A percentile compares a stretch with the other conserved stretches of the same genome.
Conservation (phyloP, 2,797 vertebrate genomes). For the Dipus sagitta region DNA sequence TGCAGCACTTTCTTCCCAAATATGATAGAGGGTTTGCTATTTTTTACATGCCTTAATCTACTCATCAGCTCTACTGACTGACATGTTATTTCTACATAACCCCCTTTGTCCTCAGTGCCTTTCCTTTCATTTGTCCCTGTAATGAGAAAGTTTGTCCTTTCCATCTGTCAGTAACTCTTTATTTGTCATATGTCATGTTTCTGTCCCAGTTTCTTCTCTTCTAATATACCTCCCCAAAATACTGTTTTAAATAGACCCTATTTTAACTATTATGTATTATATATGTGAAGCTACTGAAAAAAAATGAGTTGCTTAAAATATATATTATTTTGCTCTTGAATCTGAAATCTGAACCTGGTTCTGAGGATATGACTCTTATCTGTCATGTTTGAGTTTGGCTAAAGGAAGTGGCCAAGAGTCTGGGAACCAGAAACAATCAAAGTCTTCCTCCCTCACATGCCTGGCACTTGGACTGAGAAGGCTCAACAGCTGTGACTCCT, state of each 20-base stretch:
- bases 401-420: background rate
- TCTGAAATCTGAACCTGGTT: background rate
- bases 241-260: background rate
- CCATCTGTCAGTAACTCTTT: background rate
- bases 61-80: too few relatives aligned
- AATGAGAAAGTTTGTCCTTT: background rate
- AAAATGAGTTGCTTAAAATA: background rate
- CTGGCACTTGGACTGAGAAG: background rate
- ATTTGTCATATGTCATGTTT: background rate
- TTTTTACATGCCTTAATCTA: background rate
- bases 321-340: background rate
- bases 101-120: background rate
- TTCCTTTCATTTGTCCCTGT: background rate
- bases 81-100: background rate
- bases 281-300: background rate
- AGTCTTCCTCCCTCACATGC: background rate
- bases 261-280: background rate
- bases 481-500: conserved; percentile 37
- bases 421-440: background rate
- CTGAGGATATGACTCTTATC: background rate
- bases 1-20: background rate
- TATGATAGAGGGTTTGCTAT: background rate
- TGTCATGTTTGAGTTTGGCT: background rate
- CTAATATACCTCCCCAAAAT: background rate
- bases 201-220: background rate